These are phyloP conservation scores for Orientallactaga sibirica DNA, from an alignment of 2,797 vertebrate species.

Conservation along the genomic window DNA sequence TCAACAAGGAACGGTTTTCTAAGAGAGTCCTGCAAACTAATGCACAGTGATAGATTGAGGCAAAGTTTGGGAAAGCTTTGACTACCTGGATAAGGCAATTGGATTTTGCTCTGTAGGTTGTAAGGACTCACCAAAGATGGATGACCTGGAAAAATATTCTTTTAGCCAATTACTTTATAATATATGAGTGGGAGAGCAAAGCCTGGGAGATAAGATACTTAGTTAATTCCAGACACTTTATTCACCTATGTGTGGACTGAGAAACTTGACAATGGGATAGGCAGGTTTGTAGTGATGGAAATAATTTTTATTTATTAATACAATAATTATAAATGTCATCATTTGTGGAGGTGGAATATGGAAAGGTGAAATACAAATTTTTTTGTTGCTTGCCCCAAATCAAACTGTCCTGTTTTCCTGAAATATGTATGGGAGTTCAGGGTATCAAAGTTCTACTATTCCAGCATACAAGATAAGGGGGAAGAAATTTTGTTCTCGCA, in stretches of 20 bases:
- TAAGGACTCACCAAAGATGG: background rate
- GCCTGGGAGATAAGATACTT: background rate
- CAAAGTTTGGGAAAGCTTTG: background rate
- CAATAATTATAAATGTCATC: background rate
- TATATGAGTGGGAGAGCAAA: background rate
- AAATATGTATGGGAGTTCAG: background rate
- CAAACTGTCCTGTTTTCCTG: background rate
- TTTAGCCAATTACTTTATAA: background rate
- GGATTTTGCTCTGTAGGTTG: background rate
- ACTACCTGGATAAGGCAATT: background rate
- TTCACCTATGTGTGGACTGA: background rate
- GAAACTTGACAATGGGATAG: background rate
- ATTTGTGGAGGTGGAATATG: background rate
- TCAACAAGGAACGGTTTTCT: background rate
- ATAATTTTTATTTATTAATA: background rate
- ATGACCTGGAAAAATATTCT: background rate
- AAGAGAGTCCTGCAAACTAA: background rate
- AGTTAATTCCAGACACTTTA: background rate
- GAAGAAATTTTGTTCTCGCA: background rate
- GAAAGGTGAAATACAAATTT: background rate
- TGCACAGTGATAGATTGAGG: background rate
- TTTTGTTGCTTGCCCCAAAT: background rate
- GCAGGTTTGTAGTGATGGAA: slow-evolving; percentile 12
- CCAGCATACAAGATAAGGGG: background rate
- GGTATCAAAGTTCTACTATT: background rate